Conservation (phyloP, 2,888 invertebrate species). For the Leptinotarsa haldemani region DNA sequence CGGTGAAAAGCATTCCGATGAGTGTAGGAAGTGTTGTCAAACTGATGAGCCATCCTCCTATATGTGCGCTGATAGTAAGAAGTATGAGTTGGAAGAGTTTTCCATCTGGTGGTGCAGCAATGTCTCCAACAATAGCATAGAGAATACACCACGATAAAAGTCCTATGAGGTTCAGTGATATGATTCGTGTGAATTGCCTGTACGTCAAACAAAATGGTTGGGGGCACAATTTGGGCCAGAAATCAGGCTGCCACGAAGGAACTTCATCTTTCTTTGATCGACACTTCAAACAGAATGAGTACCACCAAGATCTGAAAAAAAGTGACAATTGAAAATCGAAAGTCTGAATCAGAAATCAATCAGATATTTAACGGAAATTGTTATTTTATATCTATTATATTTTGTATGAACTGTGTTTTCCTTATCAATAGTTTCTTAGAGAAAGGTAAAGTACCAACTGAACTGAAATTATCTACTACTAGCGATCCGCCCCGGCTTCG, state of each 20-base stretch:
- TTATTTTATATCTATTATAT: too few species aligned
- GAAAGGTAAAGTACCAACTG: too few species aligned
- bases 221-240: slow-evolving; percentile 84
- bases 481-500: too few species aligned
- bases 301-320: slow-evolving; percentile 81
- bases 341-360: neutral
- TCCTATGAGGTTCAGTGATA: slow-evolving; percentile 79
- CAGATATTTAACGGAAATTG: too few species aligned
- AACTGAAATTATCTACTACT: too few species aligned
- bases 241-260: slow-evolving; percentile 84
- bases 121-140: slow-evolving; percentile 79
- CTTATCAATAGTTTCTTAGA: too few species aligned
- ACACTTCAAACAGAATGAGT: slow-evolving; percentile 82
- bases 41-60: slow-evolving; percentile 85
- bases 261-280: slow-evolving; percentile 70
- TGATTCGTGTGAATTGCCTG: slow-evolving; percentile 80
- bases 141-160: slow-evolving; percentile 77
- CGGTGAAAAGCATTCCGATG: slow-evolving; percentile 88
- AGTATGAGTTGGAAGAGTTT: slow-evolving; percentile 83
- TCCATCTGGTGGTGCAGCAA: slow-evolving; percentile 85
- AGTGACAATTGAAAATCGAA: neutral
- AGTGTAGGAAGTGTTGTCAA: slow-evolving; percentile 84
- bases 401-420: too few species aligned
- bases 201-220: slow-evolving; percentile 87
- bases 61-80: slow-evolving; percentile 80